Evolutionary conservation across 2,797 vertebrate genomes (phyloP).

Genomic region (Lepus townsendii): DNA sequence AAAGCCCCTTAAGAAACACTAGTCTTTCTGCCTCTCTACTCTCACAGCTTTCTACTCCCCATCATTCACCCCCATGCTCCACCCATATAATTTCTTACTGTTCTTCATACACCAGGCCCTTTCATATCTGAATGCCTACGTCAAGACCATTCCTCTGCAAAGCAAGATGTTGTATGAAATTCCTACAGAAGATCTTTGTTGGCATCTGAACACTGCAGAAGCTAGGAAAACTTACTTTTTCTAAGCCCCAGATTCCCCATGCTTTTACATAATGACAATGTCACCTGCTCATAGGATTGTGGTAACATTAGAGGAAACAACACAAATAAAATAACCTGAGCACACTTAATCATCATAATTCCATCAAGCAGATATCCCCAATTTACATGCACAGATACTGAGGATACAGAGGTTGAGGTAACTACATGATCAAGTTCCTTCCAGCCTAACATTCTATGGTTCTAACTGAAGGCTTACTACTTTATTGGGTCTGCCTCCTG

Average conservation of each 20-base stretch:
- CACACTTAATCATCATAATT: not conserved
- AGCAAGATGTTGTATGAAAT: not conserved
- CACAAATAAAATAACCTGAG: conserved; percentile 26
- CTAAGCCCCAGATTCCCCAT: not conserved
- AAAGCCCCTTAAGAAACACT: not conserved
- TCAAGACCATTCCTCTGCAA: conserved; percentile 9
- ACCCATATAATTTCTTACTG: not conserved
- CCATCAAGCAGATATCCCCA: not conserved
- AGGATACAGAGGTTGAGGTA: not conserved
- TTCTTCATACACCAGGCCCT: not conserved
- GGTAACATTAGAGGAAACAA: conserved; percentile 13
- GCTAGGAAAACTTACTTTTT: conserved; percentile 46
- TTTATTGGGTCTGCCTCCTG: conserved; percentile 17
- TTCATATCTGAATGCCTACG: not conserved
- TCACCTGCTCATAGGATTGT: not conserved
- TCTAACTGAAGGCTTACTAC: conserved; percentile 17
- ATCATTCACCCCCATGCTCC: not conserved
- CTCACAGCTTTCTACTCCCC: not conserved
- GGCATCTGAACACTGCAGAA: not conserved
- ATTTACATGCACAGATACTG: not conserved
- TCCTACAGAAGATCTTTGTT: conserved; percentile 34
- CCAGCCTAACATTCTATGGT: not conserved
- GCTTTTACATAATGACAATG: conserved; percentile 21
- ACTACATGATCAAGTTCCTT: conserved; percentile 57
- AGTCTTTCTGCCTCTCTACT: not conserved